These are phyloP conservation scores for Rhinichthys klamathensis DNA, from an alignment of 2,113 vertebrate genomes.

Conservation along the genomic window DNA sequence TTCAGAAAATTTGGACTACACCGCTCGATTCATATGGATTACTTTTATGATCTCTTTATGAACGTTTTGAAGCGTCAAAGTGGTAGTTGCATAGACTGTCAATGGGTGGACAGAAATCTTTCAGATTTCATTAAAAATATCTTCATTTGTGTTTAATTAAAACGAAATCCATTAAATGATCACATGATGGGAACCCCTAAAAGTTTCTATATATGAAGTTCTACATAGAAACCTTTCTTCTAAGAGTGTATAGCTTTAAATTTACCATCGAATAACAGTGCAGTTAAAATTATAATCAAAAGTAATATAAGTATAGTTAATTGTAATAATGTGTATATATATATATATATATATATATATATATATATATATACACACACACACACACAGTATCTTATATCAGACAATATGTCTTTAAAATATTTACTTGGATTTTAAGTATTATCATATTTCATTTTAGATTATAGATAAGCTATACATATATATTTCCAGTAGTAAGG, in stretches of 20 bases:
- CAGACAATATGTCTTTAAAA: not conserved
- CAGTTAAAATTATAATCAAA: not conserved
- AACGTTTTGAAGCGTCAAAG: too few species aligned
- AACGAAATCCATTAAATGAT: too few species aligned
- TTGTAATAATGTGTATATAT: not conserved
- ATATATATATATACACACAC: too few species aligned
- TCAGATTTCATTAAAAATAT: too few species aligned
- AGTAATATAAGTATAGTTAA: not conserved
- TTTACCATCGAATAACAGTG: not conserved
- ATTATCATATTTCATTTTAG: not conserved
- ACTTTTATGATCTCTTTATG: too few species aligned
- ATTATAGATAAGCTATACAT: not conserved
- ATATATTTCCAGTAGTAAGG: conserved; percentile 22
- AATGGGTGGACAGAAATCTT: too few species aligned
- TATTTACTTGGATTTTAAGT: not conserved
- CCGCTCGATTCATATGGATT: too few species aligned
- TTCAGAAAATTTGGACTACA: too few species aligned
- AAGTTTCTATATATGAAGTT: too few species aligned
- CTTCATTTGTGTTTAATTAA: too few species aligned
- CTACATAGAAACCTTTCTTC: not conserved
- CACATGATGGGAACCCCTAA: too few species aligned
- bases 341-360: not conserved
- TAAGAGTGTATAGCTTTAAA: not conserved
- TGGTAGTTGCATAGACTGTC: too few species aligned
- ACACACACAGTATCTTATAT: not conserved